Base-by-base conservation (phyloP, 2,797 vertebrate genomes). In the Lepilemur septentrionalis region DNA sequence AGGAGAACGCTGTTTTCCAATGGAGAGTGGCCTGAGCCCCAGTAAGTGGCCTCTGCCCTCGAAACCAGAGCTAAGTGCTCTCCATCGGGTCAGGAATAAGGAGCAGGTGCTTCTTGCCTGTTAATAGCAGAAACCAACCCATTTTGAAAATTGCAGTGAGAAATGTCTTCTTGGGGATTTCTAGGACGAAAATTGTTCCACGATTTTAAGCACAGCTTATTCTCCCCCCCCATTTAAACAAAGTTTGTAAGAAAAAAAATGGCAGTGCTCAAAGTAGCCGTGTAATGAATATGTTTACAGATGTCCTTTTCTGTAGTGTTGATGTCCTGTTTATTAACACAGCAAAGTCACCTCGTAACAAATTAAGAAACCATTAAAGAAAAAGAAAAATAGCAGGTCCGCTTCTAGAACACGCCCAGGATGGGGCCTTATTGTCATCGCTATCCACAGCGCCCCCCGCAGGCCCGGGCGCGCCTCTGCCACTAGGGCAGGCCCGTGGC, bases 401-500 rank as follows among this genome's bases (percentile, higher is more conserved):
- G 0, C 25, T 72, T 72, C 32, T 61, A 25, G 35, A 67, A 13
- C 0, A 22, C 14, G n/a, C 32, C 63, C 73, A 15, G 55, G 28
- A 30, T 15, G 28, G 88, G 59, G 59, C 65, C 2, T 81, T 46
- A 20, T 79, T 46, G 28, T 83, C 32, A 38, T 89, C 80, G 52
- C 57, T 32, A 85, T 9, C 93, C 82, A 78, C 12, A 94, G 95
- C 75, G 92, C 89, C 32, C 0, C 25, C 0, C n/a, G 5, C 10
- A 73, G 95, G 55, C 43, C 52, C n/a, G 76, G 2, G 2, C 0
- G 15, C 55, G 41, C 80, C 85, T 57, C 87, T 83, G 7, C 8
- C 61, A 1, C n/a, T 28, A 0, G 15, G 25, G 38, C 23, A 65
- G 0, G 0, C 65, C 0, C 0, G 0, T 0, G 13, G 32, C 17